A percentile compares a stretch with the other conserved stretches of the same genome.
Evolutionary conservation across 2,888 invertebrate species (phyloP).

Genomic region (Dasysyrphus albostriatus): DNA sequence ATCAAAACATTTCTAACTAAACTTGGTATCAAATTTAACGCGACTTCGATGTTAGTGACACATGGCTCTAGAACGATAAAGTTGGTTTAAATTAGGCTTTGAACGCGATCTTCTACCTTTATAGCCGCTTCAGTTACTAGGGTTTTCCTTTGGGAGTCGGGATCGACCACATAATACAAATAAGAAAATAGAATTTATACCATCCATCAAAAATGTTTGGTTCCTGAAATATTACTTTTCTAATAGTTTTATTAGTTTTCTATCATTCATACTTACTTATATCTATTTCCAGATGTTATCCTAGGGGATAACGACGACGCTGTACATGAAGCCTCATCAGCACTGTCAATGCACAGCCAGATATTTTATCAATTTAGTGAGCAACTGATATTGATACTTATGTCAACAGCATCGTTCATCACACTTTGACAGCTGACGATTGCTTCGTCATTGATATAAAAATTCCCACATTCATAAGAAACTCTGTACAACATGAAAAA

Average conservation of each 20-base stretch:
- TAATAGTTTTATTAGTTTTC: neutral
- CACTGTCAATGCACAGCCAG: constrained; percentile 64
- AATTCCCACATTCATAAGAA: constrained; percentile 32
- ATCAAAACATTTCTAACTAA: too few relatives aligned
- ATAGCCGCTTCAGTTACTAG: too few relatives aligned
- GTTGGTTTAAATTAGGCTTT: too few relatives aligned
- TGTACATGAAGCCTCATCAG: constrained; percentile 77
- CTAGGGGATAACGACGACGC: constrained; percentile 78
- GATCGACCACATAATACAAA: too few relatives aligned
- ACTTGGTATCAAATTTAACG: too few relatives aligned
- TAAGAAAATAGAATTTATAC: too few relatives aligned
- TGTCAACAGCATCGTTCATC: constrained; percentile 69
- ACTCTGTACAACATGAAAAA: constrained; percentile 7
- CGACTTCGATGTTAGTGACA: too few relatives aligned
- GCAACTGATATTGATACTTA: constrained; percentile 71
- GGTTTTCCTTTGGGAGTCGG: too few relatives aligned
- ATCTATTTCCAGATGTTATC: constrained; percentile 77
- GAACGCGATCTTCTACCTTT: too few relatives aligned
- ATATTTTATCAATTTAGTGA: constrained; percentile 56
- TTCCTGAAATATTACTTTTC: neutral
- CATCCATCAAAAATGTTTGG: neutral
- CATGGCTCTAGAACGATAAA: too few relatives aligned
- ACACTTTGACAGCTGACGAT: constrained; percentile 69
- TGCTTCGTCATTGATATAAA: constrained; percentile 67
- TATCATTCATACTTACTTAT: constrained; percentile 29